These are phyloP conservation scores for Nipponacmea schrenckii DNA, from an alignment of 2,888 invertebrate genomes.

Conservation along the genomic window DNA sequence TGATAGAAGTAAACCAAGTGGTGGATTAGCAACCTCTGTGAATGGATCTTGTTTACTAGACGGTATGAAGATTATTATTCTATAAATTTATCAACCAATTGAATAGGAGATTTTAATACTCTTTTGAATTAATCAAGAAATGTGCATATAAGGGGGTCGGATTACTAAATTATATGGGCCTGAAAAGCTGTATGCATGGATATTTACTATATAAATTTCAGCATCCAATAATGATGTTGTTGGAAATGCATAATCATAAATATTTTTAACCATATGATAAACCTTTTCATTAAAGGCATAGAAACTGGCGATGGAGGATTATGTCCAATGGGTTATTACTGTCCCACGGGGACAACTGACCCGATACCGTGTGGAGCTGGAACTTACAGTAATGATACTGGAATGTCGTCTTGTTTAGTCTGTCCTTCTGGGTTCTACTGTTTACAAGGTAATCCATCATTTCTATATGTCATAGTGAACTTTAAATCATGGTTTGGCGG, in stretches of 20 bases:
- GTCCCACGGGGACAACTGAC: slow-evolving; percentile 52
- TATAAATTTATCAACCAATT: too few relatives aligned
- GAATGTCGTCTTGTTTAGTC: slow-evolving; percentile 47
- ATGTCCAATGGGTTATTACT: slow-evolving; percentile 59
- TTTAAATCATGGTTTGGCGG: too few relatives aligned
- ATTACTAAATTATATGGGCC: too few relatives aligned
- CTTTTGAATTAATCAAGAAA: too few relatives aligned
- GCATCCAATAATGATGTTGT: too few relatives aligned
- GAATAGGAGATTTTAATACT: too few relatives aligned
- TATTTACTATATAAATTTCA: too few relatives aligned
- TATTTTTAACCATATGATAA: too few relatives aligned
- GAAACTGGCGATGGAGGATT: slow-evolving; percentile 60
- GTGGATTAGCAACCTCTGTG: slow-evolving; percentile 30
- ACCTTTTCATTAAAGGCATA: slow-evolving; percentile 41
- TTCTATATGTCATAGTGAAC: too few relatives aligned
- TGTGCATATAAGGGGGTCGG: too few relatives aligned
- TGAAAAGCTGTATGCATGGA: too few relatives aligned
- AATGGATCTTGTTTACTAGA: slow-evolving; percentile 42
- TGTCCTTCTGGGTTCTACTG: slow-evolving; percentile 65
- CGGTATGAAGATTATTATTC: slow-evolving; percentile 21
- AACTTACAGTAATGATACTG: slow-evolving; percentile 52
- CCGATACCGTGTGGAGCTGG: slow-evolving; percentile 59
- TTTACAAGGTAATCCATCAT: slow-evolving; percentile 42
- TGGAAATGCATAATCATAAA: too few relatives aligned
- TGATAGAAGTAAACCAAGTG: slow-evolving; percentile 53